Conservation (phyloP, 2,113 vertebrate genomes). For the Aptenodytes forsteri region DNA sequence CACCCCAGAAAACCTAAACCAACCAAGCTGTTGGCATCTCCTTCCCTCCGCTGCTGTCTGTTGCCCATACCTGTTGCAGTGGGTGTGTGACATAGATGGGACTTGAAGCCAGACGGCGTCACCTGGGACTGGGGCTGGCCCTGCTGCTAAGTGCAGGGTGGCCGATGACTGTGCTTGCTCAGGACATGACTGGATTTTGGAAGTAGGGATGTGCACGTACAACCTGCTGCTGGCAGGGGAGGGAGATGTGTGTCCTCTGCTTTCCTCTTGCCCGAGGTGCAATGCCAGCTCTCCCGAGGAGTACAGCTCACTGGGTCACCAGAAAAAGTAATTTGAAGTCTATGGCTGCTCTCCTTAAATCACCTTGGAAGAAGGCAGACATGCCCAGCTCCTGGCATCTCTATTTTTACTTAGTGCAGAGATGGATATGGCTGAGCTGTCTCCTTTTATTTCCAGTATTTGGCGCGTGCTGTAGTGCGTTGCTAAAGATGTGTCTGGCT, state of each 20-base stretch:
- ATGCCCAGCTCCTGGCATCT: slow-evolving; percentile 25
- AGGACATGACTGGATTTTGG: not conserved
- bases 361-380: slow-evolving; percentile 14
- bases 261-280: not conserved
- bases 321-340: not conserved
- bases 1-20: not conserved
- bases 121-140: not conserved
- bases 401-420: slow-evolving; percentile 8
- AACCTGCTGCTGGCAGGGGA: not conserved
- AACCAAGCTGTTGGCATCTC: not conserved
- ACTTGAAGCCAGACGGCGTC: not conserved
- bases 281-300: fast-evolving
- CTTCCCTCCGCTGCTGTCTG: not conserved
- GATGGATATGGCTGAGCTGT: slow-evolving; percentile 45
- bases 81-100: not conserved
- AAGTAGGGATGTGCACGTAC: not conserved
- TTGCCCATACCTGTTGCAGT: not conserved
- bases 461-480: not conserved
- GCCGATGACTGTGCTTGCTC: not conserved
- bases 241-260: not conserved
- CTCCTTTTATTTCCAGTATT: slow-evolving; percentile 17
- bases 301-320: not conserved
- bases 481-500: not conserved
- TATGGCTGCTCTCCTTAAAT: not conserved
- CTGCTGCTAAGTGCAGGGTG: not conserved